Evolutionary conservation across 92 coral and sea anemone genomes (phyloP).

Genomic region (Epizoanthus ramosus): DNA sequence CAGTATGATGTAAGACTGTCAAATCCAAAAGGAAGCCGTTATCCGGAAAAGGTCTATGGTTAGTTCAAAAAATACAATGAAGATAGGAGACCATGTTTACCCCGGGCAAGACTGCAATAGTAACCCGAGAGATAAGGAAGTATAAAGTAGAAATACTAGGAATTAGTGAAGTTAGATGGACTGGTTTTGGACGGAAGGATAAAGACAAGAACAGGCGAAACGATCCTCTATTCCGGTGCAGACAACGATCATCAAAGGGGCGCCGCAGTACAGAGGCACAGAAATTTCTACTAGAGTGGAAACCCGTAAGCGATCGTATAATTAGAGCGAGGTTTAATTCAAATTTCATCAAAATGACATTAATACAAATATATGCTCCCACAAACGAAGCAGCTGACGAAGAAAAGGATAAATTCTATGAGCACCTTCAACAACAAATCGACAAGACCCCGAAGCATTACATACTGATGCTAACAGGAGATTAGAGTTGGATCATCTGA

Average conservation of each 20-base stretch:
- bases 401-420: background rate
- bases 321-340: background rate
- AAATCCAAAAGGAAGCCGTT: no score
- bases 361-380: background rate
- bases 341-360: background rate
- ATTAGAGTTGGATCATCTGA: slow-evolving; percentile 1
- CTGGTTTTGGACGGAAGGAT: background rate
- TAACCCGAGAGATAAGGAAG: no score
- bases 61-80: no score
- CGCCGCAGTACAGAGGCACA: background rate
- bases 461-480: background rate
- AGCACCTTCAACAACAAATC: slow-evolving; percentile 1
- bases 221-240: background rate
- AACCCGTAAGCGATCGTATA: no score
- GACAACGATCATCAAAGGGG: background rate
- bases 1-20: no score
- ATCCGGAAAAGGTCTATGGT: no score
- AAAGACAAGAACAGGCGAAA: no score
- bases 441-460: background rate
- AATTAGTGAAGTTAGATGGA: background rate
- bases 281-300: no score
- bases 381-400: background rate
- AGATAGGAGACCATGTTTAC: no score
- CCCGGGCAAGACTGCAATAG: no score
- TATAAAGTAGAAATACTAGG: no score